A percentile compares a stretch with the other conserved stretches of the same genome.
phyloP scores from a whole-genome alignment of 2,888 invertebrate genomes.

The Acleris laterana region DNA sequence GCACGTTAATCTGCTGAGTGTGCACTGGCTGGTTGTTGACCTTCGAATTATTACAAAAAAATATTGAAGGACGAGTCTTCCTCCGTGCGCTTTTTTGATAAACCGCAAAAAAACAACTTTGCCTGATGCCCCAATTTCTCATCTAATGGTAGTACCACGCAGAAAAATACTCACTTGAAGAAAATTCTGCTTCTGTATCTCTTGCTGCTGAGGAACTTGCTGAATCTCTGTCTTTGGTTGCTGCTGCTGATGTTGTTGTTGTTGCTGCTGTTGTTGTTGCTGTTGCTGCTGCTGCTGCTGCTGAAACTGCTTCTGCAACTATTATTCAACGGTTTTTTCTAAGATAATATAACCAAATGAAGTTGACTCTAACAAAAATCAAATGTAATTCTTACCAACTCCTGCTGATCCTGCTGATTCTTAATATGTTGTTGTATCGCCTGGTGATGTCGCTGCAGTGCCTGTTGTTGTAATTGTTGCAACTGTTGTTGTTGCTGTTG shows the following conservation, averaged over 20 bases:
- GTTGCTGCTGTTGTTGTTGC: conserved; percentile 71
- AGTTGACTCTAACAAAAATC: no score
- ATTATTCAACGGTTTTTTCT: conserved; percentile 21
- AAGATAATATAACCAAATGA: no score
- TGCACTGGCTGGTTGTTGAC: conserved; percentile 62
- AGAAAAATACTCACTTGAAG: conserved; percentile 58
- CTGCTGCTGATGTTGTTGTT: conserved; percentile 65
- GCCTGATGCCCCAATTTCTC: no score
- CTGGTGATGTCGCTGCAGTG: conserved; percentile 76
- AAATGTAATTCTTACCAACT: conserved; percentile 56
- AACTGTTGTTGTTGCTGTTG: conserved; percentile 67
- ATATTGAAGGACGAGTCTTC: background rate
- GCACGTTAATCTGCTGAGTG: conserved; percentile 75
- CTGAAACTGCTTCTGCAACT: conserved; percentile 71
- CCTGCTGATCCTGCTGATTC: conserved; percentile 83
- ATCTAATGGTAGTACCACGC: no score
- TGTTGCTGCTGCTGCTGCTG: conserved; percentile 71
- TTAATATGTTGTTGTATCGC: conserved; percentile 85
- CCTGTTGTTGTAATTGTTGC: conserved; percentile 65
- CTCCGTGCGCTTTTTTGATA: background rate
- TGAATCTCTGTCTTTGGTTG: conserved; percentile 67
- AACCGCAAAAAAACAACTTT: no score
- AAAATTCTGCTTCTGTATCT: conserved; percentile 77
- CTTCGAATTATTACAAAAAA: conserved; percentile 43
- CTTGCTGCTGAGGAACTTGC: conserved; percentile 76